Evolutionary conservation across 2,888 invertebrate genomes (phyloP).

Genomic region (Oasisia sp.): DNA sequence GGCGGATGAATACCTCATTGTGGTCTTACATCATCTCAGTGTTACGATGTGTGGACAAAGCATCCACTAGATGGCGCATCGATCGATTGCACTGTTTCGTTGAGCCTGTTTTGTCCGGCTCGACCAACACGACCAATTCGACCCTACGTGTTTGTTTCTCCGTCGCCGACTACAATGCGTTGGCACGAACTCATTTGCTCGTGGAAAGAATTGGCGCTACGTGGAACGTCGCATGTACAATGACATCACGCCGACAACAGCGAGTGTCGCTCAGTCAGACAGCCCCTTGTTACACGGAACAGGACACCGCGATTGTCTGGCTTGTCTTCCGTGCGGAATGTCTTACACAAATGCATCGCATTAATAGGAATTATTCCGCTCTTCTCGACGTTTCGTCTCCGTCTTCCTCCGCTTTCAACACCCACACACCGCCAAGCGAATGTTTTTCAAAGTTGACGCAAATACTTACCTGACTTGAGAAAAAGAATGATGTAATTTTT

Average conservation of each 20-base stretch:
- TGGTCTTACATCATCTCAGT: too few relatives aligned
- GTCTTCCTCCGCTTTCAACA: neutral
- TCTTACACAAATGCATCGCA: neutral
- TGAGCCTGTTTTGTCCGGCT: too few relatives aligned
- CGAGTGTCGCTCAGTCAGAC: neutral
- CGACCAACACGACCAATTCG: too few relatives aligned
- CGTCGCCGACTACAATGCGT: neutral
- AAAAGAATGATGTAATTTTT: constrained; percentile 19
- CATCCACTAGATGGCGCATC: too few relatives aligned
- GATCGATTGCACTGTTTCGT: too few relatives aligned
- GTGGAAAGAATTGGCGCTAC: neutral
- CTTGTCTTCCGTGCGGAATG: neutral
- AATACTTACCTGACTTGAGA: neutral
- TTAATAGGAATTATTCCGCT: neutral
- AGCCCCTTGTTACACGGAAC: neutral
- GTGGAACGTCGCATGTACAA: neutral
- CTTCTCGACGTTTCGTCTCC: neutral
- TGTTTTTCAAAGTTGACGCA: neutral
- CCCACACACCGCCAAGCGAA: neutral
- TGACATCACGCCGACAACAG: neutral
- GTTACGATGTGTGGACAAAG: too few relatives aligned
- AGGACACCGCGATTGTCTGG: neutral
- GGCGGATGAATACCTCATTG: too few relatives aligned
- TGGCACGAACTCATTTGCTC: neutral
- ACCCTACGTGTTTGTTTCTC: neutral